phyloP scores from a whole-genome alignment of 2,888 invertebrate genomes.

The Microplitis deprimator region DNA sequence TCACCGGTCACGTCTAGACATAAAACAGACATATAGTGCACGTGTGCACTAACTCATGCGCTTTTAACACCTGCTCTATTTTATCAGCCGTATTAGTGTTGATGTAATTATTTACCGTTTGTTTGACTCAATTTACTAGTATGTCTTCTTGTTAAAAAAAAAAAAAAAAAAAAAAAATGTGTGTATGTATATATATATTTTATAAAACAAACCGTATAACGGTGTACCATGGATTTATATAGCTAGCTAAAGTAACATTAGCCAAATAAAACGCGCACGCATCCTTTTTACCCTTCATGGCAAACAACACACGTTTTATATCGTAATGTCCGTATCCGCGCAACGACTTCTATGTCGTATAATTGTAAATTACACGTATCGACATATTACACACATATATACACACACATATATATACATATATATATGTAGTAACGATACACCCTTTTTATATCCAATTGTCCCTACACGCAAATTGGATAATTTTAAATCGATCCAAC shows the following conservation, averaged over 20 bases:
- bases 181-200: not conserved
- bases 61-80: no score
- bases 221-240: constrained; percentile 11
- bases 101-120: not conserved
- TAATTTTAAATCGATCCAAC: not conserved
- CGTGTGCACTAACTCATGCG: no score
- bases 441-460: constrained; percentile 1
- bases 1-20: no score
- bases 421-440: not conserved
- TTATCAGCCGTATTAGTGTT: no score
- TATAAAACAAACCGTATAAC: constrained; percentile 6
- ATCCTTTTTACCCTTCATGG: constrained; percentile 64
- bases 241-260: constrained; percentile 61
- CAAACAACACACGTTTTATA: constrained; percentile 49
- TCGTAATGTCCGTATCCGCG: not conserved
- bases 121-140: not conserved
- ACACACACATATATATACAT: not conserved
- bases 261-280: constrained; percentile 58
- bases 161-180: not conserved
- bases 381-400: not conserved
- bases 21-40: no score
- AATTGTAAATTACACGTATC: constrained; percentile 18
- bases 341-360: constrained; percentile 3
- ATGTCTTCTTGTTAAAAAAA: not conserved
- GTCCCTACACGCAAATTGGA: constrained; percentile 1